Base-by-base conservation (phyloP, 2,888 invertebrate species). In the Metallyticus violacea region DNA sequence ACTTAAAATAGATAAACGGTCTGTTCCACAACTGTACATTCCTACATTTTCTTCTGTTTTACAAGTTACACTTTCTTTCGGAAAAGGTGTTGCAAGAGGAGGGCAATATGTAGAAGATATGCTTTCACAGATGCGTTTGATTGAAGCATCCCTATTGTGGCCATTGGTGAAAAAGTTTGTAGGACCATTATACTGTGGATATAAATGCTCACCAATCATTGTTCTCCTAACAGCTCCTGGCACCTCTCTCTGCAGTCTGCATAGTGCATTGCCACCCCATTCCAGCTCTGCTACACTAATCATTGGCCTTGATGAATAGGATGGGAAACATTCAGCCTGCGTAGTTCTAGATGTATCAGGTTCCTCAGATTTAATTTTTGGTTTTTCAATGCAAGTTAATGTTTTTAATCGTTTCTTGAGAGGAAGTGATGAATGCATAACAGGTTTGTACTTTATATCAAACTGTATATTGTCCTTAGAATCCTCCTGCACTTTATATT, bases 301-400 rank as follows among this genome's bases (percentile, higher is more conserved):
- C 91, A 91, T 91, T 5, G 91, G 91, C 9, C 90, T 91, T 22
- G 91, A 90, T 15, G 91, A 91, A 89, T 92, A 92, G 87, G 91
- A 91, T n/a, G 88, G 88, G 77, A 88, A 85, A 77, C 86, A 81
- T 28, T 87, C 87, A 30, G 40, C 40, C 40, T 62, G 40, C 22
- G 40, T 62, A 62, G 40, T 62, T 62, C 40, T 62, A 15, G 40
- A 22, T 62, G 15, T 15, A 15, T 62, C 40, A 62, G 40, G 40
- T 62, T 15, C 40, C 22, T 62, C 40, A 15, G 9, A 15, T 62
- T 62, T 62, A 62, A 62, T 62, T 62, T 62, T 62, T 62, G 40
- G 40, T 62, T 62, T 62, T 15, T 62, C 40, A 62, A 62, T 62
- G 15, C 40, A 62, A 22, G 86, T 40, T 79, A 82, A 77, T 30